A percentile compares a stretch with the other conserved stretches of the same genome.
Conservation (phyloP, 1,140 invertebrate genomes). For the Philotrypesis tridentata region DNA sequence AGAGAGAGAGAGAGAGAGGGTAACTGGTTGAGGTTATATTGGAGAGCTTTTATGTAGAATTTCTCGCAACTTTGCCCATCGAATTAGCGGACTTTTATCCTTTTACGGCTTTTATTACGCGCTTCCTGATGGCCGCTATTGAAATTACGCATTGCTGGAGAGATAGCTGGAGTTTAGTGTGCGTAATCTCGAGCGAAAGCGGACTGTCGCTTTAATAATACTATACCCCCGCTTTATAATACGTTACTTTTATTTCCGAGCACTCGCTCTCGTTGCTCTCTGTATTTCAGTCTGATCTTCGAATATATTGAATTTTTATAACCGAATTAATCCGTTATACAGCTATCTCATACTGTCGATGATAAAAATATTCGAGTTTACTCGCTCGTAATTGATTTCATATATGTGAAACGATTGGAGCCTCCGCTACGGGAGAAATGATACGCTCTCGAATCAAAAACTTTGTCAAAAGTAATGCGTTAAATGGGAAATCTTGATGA, state of each 20-base stretch:
- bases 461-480: too few relatives aligned
- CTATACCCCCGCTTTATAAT: neutral
- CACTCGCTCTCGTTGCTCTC: neutral
- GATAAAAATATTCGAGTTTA: too few relatives aligned
- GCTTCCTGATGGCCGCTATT: neutral
- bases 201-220: neutral
- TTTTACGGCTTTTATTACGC: neutral
- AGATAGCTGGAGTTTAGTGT: neutral
- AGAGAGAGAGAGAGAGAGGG: too few relatives aligned
- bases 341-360: too few relatives aligned
- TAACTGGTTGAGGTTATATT: neutral
- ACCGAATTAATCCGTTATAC: neutral
- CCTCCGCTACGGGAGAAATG: too few relatives aligned
- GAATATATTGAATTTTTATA: neutral
- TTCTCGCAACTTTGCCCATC: conserved; percentile 22
- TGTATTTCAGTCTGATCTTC: neutral
- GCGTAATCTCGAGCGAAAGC: neutral
- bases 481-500: too few relatives aligned
- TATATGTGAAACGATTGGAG: too few relatives aligned
- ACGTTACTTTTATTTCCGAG: neutral
- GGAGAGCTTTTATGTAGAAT: neutral
- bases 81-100: conserved; percentile 40
- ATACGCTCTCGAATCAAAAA: too few relatives aligned
- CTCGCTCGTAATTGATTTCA: too few relatives aligned
- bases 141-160: neutral